Conservation (phyloP, 2,113 vertebrate genomes). For the Gymnorhina tibicen region DNA sequence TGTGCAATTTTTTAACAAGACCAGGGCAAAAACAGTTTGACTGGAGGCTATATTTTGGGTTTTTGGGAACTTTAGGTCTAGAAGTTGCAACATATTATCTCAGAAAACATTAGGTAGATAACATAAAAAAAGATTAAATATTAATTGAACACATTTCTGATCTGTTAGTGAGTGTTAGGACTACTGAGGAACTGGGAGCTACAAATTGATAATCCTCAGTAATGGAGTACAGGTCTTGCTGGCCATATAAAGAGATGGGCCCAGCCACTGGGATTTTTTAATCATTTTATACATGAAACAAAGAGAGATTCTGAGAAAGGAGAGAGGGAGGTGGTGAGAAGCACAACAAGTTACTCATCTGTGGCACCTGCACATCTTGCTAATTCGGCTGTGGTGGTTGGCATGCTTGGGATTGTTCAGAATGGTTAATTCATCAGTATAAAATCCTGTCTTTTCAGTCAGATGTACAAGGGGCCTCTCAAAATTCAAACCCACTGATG, state of each 20-base stretch:
- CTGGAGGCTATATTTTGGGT: not conserved
- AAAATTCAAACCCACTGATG: not conserved
- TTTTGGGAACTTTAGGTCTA: not conserved
- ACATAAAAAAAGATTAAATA: not conserved
- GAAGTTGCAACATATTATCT: not conserved
- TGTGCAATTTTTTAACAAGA: not conserved
- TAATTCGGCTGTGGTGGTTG: not conserved
- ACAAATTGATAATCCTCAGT: not conserved
- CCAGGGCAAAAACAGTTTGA: not conserved
- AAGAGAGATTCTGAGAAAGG: not conserved
- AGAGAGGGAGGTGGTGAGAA: not conserved
- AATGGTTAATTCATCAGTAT: not conserved
- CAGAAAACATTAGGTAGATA: not conserved
- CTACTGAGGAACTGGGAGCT: not conserved
- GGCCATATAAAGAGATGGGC: not conserved
- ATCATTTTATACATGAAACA: not conserved
- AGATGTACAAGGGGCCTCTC: not conserved
- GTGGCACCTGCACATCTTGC: not conserved
- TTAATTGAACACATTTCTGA: not conserved
- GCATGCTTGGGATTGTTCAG: not conserved
- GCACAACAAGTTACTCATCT: not conserved
- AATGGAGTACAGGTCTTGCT: not conserved
- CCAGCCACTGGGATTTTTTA: not conserved
- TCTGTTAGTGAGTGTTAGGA: not conserved
- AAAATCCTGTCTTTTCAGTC: not conserved